Percentiles rank a stretch among this genome's conserved stretches.
phyloP scores from a whole-genome alignment of 2,797 vertebrate species.

The Phrynocephalus vlangalii region DNA sequence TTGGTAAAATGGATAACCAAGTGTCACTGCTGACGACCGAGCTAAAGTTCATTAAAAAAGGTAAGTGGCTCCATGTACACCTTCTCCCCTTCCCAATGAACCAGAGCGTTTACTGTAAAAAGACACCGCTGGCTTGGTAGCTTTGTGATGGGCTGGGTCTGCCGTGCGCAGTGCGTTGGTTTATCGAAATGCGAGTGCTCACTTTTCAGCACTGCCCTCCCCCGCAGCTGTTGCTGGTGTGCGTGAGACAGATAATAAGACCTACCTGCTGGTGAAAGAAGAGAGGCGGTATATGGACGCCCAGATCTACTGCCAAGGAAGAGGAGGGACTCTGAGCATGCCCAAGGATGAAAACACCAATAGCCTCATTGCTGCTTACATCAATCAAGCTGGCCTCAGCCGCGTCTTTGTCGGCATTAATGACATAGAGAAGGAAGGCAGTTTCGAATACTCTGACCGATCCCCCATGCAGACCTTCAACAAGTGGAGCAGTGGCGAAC shows the following conservation, averaged over 20 bases:
- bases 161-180: conserved; percentile 78
- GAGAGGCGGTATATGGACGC: conserved; percentile 92
- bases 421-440: conserved; percentile 91
- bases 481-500: conserved; percentile 93
- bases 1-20: conserved; percentile 96
- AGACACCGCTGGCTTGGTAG: neutral
- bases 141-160: conserved; percentile 57
- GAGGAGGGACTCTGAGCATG: conserved; percentile 95
- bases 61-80: conserved; percentile 77
- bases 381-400: conserved; percentile 89
- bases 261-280: conserved; percentile 98
- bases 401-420: conserved; percentile 95
- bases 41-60: conserved; percentile 97
- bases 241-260: conserved; percentile 94
- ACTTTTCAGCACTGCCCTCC: conserved; percentile 98
- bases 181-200: conserved; percentile 92
- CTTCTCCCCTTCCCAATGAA: neutral
- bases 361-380: conserved; percentile 87
- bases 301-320: conserved; percentile 89
- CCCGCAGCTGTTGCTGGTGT: conserved; percentile 98
- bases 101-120: neutral
- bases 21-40: conserved; percentile 91
- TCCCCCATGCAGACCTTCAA: conserved; percentile 95
- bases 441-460: conserved; percentile 90
- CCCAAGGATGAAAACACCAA: conserved; percentile 93